Percentiles rank a stretch among this genome's conserved stretches.
Conservation (phyloP, 2,888 invertebrate species). For the Idaea straminata region DNA sequence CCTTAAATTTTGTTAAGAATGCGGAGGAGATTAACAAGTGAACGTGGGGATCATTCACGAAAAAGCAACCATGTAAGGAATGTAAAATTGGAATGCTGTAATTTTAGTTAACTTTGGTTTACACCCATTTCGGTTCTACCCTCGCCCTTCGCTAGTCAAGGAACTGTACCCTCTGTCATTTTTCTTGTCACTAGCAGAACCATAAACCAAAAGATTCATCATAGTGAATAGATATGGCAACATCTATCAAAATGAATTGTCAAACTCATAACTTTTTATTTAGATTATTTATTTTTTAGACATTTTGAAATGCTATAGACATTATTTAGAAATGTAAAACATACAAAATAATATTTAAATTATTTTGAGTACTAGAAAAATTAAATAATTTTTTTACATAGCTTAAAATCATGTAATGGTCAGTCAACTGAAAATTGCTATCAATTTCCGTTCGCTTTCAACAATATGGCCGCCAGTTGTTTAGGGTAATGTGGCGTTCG, state of each 20-base stretch:
- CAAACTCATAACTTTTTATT: neutral
- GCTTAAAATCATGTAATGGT: slow-evolving; percentile 12
- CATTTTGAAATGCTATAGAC: neutral
- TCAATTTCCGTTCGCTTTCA: slow-evolving; percentile 71
- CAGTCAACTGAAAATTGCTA: slow-evolving; percentile 44
- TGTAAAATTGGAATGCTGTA: too few relatives aligned
- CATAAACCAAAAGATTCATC: slow-evolving; percentile 26
- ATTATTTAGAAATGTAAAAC: neutral
- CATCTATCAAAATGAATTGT: neutral
- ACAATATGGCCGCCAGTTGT: slow-evolving; percentile 80
- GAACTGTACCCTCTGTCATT: neutral
- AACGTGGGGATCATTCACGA: neutral
- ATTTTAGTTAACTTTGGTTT: too few relatives aligned
- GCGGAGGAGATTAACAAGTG: neutral
- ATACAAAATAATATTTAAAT: neutral
- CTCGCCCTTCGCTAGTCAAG: neutral
- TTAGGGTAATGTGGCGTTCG: slow-evolving; percentile 80
- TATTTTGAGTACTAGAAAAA: neutral
- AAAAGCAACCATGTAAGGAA: neutral
- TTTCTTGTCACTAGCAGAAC: slow-evolving; percentile 2
- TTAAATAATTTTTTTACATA: neutral
- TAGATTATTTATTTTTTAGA: neutral
- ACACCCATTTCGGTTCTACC: neutral
- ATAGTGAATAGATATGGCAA: neutral
- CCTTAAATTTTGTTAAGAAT: neutral